Base-by-base conservation (phyloP, 2,113 vertebrate genomes). In the Sakesphorus luctuosus region DNA sequence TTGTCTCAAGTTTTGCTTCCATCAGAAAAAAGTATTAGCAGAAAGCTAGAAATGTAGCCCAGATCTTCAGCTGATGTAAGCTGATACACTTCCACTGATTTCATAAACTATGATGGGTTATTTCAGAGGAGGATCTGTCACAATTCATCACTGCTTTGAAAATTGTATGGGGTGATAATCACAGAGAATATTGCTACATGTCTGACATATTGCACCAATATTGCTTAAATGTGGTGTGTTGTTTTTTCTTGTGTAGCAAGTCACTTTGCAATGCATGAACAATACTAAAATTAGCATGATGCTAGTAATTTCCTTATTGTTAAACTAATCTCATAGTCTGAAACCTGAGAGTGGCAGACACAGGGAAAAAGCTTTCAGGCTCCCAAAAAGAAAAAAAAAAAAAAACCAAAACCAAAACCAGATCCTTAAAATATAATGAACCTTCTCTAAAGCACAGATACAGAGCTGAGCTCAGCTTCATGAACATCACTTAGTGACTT, bases 121-220 rank as follows among this genome's bases (percentile, higher is more conserved):
- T 94, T 96, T 93, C 66, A 94, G 94, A 91, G 77, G 26, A 95
- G 67, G 55, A 96, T 87, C 95, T 95, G 78, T 95, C 92, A 96
- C 80, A 94, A 96, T 97, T 86, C 83, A 87, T 96, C 88, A 96
- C n/a, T 79, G 76, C 92, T 96, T 96, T 95, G 90, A 96, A 97
- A 96, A 95, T 94, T 96, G 90, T 96, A 94, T 87, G 80, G 90
- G 85, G 96, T 92, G 90, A 96, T 96, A 96, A 96, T 93, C 94
- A 94, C 92, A 87, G 80, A 90, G 83, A 96, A 94, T 95, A 95
- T 97, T 94, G 94, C 88, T 95, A 83, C 91, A 85, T 69, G 78
- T 95, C 88, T 96, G 97, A 96, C 96, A 94, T 95, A 96, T 96
- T 96, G 94, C 91, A 95, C 93, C 88, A 96, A 87, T 97, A 97